Conservation (phyloP, 2,888 invertebrate genomes). For the Drosophila kambysellisi region DNA sequence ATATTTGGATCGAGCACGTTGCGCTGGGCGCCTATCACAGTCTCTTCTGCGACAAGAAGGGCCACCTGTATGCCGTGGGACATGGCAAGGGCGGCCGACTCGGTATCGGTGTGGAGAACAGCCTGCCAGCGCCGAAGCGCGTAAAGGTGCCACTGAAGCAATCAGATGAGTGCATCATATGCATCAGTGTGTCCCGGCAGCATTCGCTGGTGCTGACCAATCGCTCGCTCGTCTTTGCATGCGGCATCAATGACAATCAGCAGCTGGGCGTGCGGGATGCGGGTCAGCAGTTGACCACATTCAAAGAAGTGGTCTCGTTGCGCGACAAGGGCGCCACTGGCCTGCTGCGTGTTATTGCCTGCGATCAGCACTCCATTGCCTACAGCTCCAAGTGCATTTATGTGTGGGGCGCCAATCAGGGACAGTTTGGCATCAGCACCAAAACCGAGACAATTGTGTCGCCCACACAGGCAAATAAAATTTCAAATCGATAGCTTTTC, state of each 20-base stretch:
- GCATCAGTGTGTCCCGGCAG: constrained; percentile 82
- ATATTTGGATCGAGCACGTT: constrained; percentile 88
- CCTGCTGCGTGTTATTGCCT: constrained; percentile 88
- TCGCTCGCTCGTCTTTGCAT: constrained; percentile 85
- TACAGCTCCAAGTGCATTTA: constrained; percentile 88
- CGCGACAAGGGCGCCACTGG: constrained; percentile 84
- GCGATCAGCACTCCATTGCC: constrained; percentile 90
- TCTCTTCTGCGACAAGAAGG: constrained; percentile 81
- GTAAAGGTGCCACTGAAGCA: constrained; percentile 79
- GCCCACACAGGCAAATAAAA: constrained; percentile 75
- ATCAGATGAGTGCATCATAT: constrained; percentile 78
- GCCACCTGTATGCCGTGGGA: constrained; percentile 90
- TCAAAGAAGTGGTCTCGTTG: constrained; percentile 81
- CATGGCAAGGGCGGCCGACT: constrained; percentile 91
- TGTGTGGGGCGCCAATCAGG: constrained; percentile 93
- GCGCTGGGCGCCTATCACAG: constrained; percentile 83
- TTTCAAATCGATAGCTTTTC: neutral
- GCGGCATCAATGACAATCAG: constrained; percentile 88
- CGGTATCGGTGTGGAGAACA: constrained; percentile 88
- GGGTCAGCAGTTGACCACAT: constrained; percentile 84
- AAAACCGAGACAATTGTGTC: constrained; percentile 61
- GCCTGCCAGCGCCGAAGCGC: constrained; percentile 81
- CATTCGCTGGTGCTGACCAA: constrained; percentile 84
- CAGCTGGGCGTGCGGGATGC: constrained; percentile 88
- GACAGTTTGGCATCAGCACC: constrained; percentile 89